Evolutionary conservation across 2,113 vertebrate species (phyloP).

Genomic region (Ceyx margarethae): DNA sequence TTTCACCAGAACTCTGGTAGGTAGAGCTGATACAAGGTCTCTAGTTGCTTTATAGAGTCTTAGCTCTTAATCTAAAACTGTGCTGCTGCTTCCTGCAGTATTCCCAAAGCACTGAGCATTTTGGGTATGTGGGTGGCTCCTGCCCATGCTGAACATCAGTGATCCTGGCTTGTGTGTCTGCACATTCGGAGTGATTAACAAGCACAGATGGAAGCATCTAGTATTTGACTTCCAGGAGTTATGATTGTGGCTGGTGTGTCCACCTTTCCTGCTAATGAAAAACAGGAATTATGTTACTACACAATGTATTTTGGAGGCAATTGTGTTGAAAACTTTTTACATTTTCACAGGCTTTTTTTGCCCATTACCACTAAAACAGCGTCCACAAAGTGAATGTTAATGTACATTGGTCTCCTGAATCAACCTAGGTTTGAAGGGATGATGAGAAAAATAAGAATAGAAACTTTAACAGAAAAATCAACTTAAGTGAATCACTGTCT

Average conservation of each 20-base stretch:
- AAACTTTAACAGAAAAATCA: neutral
- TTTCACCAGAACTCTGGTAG: rapidly evolving
- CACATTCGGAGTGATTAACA: neutral
- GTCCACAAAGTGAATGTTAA: neutral
- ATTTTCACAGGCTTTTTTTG: neutral
- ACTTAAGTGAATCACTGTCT: neutral
- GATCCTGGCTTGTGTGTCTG: neutral
- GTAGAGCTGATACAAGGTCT: neutral
- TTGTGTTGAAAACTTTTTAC: neutral
- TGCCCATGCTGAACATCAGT: neutral
- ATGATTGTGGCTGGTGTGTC: neutral
- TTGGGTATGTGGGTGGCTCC: neutral
- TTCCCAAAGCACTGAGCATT: neutral
- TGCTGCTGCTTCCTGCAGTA: neutral
- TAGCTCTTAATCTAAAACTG: neutral
- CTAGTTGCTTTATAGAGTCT: neutral
- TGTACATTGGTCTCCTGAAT: neutral
- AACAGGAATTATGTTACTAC: neutral
- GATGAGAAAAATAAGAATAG: neutral
- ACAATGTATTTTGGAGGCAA: neutral
- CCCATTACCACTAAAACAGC: neutral
- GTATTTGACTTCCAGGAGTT: neutral
- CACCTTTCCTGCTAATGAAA: neutral
- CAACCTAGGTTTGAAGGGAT: neutral
- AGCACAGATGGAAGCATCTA: neutral